These are phyloP conservation scores for Operophtera brumata DNA, from an alignment of 2,888 invertebrate genomes.

Conservation along the genomic window DNA sequence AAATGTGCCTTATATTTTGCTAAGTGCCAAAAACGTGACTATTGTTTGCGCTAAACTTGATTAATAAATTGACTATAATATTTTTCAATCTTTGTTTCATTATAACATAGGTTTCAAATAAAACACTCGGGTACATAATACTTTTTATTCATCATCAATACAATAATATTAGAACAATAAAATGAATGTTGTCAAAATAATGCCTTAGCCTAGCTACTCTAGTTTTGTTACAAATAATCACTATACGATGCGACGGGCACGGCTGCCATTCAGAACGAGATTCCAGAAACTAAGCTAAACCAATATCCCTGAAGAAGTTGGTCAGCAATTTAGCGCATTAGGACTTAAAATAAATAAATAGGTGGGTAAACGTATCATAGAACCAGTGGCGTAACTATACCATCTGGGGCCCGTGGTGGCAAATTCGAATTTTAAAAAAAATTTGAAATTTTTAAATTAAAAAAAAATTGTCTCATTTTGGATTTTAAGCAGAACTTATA, in stretches of 20 bases:
- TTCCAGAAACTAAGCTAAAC: constrained; percentile 1
- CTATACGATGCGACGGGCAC: constrained; percentile 60
- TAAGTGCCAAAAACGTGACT: constrained; percentile 39
- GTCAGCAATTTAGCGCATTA: no score
- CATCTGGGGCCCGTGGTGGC: no score
- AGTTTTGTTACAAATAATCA: constrained; percentile 69
- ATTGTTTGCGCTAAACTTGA: constrained; percentile 24
- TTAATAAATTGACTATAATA: constrained; percentile 35
- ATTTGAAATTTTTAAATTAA: no score
- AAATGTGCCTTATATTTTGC: constrained; percentile 32
- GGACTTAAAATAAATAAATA: no score
- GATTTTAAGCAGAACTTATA: no score
- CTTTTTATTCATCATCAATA: constrained; percentile 55
- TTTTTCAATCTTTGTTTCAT: constrained; percentile 22
- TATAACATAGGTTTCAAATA: neutral
- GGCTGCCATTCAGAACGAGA: constrained; percentile 37
- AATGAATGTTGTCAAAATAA: constrained; percentile 66
- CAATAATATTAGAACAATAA: constrained; percentile 56
- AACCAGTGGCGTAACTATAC: no score
- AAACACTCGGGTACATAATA: constrained; percentile 39
- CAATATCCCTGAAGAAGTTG: no score
- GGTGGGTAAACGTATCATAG: no score
- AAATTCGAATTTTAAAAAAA: no score
- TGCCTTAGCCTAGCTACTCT: constrained; percentile 55
- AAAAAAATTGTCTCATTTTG: no score